These are phyloP conservation scores for Dicaeum eximium DNA, from an alignment of 2,113 vertebrate genomes.

Conservation along the genomic window DNA sequence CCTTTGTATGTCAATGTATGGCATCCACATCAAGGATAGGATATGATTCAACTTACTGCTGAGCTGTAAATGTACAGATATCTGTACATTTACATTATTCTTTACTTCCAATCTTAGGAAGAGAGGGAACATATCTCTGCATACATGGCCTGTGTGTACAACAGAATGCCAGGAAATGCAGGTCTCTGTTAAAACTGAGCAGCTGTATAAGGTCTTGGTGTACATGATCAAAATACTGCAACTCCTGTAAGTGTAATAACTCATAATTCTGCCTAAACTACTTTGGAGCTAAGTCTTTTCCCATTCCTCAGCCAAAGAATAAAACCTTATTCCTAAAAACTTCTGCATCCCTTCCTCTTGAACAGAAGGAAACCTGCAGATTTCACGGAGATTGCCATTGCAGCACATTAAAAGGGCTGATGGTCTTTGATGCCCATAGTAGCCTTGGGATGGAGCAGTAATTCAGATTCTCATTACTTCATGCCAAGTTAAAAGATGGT, in stretches of 20 bases:
- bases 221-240: background rate
- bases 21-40: background rate
- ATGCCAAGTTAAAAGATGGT: background rate
- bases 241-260: background rate
- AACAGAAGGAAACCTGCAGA: background rate
- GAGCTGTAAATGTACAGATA: accelerated
- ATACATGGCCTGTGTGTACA: background rate
- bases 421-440: background rate
- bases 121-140: background rate
- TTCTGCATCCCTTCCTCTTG: background rate
- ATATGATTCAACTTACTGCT: background rate
- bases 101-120: background rate
- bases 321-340: background rate
- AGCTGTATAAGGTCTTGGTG: background rate
- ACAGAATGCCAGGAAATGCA: background rate
- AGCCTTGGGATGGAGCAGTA: background rate
- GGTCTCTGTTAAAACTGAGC: background rate
- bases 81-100: background rate
- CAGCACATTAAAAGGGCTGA: background rate
- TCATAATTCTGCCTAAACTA: background rate
- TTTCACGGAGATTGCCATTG: background rate
- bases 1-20: background rate
- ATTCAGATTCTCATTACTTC: background rate
- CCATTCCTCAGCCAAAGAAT: background rate
- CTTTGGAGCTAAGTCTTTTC: background rate